These are phyloP conservation scores for Ianthella basta DNA, from an alignment of 37 sponge, comb jelly and placozoan genomes.

Conservation along the genomic window DNA sequence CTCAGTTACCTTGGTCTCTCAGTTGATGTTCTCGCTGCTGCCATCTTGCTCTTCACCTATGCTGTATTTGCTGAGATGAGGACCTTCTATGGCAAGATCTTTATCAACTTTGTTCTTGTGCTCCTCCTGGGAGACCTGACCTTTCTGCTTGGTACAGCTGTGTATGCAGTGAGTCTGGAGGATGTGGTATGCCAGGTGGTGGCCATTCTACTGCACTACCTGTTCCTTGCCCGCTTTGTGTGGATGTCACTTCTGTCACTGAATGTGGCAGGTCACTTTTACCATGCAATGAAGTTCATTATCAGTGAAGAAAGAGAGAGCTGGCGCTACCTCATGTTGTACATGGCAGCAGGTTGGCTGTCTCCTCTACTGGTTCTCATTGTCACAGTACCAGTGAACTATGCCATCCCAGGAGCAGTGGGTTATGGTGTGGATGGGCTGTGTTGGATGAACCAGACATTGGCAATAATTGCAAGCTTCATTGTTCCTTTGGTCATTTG, in stretches of 20 bases:
- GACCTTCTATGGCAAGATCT: conserved; percentile 47
- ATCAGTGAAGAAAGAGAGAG: not conserved
- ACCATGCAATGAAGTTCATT: not conserved
- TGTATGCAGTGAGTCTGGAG: not conserved
- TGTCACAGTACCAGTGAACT: conserved; percentile 38
- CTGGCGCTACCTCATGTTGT: not conserved
- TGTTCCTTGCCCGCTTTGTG: conserved; percentile 43
- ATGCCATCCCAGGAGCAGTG: conserved; percentile 13
- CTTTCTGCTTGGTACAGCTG: conserved; percentile 32
- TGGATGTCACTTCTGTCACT: conserved; percentile 44
- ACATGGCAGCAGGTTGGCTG: conserved; percentile 38
- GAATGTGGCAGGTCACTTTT: conserved; percentile 24
- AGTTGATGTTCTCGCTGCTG: conserved; percentile 43
- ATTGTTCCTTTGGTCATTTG: not conserved
- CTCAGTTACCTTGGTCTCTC: conserved; percentile 54
- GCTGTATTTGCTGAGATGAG: conserved; percentile 47
- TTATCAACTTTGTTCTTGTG: conserved; percentile 48
- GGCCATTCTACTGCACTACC: conserved; percentile 48
- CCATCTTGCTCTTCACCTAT: conserved; percentile 44
- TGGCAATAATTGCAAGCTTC: conserved; percentile 42
- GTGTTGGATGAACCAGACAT: conserved; percentile 58
- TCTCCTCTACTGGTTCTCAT: conserved; percentile 13
- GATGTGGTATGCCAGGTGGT: conserved; percentile 16
- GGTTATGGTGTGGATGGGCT: conserved; percentile 38
- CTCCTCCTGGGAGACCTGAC: conserved; percentile 36